Conservation (phyloP, 2,113 vertebrate genomes). For the Arenaria interpres region DNA sequence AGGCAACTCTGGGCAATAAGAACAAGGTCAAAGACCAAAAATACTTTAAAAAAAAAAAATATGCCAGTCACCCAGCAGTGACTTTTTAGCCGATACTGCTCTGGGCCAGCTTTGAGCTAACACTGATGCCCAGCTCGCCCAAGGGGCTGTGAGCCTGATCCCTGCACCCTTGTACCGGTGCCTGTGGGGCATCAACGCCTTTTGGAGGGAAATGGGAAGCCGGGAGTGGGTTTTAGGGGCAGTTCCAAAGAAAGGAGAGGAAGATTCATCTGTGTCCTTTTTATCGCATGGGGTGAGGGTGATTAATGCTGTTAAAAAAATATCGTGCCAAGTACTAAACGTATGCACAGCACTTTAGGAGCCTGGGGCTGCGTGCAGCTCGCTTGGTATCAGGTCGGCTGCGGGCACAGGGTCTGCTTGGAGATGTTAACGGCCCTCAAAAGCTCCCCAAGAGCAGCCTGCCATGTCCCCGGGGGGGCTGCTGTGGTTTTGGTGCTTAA, state of each 20-base stretch:
- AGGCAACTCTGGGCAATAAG: background rate
- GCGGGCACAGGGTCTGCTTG: background rate
- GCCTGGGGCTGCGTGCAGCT: background rate
- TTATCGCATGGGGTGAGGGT: background rate
- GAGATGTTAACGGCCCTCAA: background rate
- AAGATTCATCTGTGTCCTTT: background rate
- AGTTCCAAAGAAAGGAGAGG: background rate
- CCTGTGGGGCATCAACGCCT: background rate
- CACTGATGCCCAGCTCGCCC: accelerated
- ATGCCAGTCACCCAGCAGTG: background rate
- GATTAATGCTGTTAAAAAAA: background rate
- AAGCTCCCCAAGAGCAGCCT: background rate
- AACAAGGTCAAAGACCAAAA: background rate
- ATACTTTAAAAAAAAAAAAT: background rate
- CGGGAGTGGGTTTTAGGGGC: background rate
- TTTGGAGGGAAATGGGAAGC: background rate
- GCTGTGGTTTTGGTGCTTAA: accelerated
- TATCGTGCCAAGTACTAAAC: background rate
- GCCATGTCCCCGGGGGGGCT: background rate
- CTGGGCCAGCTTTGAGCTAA: background rate
- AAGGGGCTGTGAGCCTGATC: background rate
- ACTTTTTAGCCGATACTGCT: background rate
- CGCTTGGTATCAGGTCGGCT: background rate
- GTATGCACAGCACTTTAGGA: constrained; percentile 48
- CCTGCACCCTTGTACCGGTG: background rate